Percentiles rank a stretch among this genome's conserved stretches.
Conservation (phyloP, 2,888 invertebrate species). For the Polymixis lichenea region DNA sequence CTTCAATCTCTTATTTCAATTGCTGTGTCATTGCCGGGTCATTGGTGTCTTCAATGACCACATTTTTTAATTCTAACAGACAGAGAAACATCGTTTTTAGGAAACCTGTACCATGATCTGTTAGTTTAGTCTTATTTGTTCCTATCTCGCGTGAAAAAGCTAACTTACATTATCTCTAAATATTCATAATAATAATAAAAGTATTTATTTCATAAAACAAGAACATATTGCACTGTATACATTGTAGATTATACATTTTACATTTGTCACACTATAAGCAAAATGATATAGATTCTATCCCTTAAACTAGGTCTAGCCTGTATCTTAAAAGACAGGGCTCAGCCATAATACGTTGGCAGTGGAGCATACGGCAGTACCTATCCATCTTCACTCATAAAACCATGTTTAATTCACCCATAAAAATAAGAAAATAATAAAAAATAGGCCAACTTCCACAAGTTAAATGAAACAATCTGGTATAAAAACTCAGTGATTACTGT, state of each 20-base stretch:
- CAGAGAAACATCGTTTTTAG: neutral
- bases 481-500: constrained; percentile 58
- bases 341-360: neutral
- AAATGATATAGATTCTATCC: no score
- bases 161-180: no score
- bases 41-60: neutral
- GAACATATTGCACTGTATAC: no score
- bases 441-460: constrained; percentile 55
- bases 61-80: neutral
- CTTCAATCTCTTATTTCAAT: neutral
- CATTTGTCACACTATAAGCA: no score
- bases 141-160: neutral
- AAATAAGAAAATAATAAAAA: constrained; percentile 38
- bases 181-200: no score
- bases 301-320: no score
- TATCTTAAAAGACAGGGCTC: no score
- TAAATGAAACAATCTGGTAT: constrained; percentile 56
- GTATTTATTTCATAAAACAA: no score
- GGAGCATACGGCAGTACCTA: neutral
- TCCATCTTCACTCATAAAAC: neutral
- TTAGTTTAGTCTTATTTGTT: neutral
- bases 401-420: constrained; percentile 15
- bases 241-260: no score
- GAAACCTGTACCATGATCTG: neutral
- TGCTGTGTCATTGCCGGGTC: neutral